These are phyloP conservation scores for Calameuta pallipes DNA, from an alignment of 2,888 invertebrate genomes.

Conservation along the genomic window DNA sequence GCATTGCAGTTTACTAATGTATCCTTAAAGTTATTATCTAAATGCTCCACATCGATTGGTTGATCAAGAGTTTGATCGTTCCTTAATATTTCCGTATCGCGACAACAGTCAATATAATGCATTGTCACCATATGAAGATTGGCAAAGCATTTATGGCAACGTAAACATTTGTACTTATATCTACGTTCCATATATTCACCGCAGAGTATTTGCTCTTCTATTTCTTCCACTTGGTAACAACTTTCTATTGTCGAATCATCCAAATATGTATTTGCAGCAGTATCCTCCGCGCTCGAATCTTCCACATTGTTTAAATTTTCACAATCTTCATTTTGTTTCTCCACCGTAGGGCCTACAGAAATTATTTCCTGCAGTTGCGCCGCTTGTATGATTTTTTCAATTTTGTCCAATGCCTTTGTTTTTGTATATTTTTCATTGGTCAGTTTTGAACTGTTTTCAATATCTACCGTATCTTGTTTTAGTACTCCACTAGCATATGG, in stretches of 20 bases:
- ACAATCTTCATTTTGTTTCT: not conserved
- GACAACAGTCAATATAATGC: conserved; percentile 30
- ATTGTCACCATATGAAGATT: conserved; percentile 29
- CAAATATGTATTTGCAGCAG: not conserved
- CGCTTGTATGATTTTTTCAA: not conserved
- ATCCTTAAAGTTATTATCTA: conserved; percentile 17
- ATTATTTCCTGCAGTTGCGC: not conserved
- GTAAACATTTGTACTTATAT: conserved; percentile 37
- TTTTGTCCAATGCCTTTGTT: too few relatives aligned
- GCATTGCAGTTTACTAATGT: not conserved
- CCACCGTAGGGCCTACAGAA: too few relatives aligned
- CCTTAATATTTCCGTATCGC: not conserved
- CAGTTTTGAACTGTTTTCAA: not conserved
- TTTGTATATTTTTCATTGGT: not conserved
- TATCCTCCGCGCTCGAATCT: not conserved
- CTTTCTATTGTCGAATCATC: conserved; percentile 9
- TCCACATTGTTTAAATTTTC: not conserved
- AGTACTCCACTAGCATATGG: not conserved
- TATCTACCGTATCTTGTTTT: not conserved
- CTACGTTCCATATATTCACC: conserved; percentile 16
- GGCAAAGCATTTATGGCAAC: conserved; percentile 29
- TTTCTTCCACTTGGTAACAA: conserved; percentile 10
- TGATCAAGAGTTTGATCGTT: not conserved
- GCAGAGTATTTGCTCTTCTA: conserved; percentile 18
- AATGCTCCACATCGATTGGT: conserved; percentile 9